phyloP scores from a whole-genome alignment of 2,888 invertebrate genomes.

The Watsonalla binaria region DNA sequence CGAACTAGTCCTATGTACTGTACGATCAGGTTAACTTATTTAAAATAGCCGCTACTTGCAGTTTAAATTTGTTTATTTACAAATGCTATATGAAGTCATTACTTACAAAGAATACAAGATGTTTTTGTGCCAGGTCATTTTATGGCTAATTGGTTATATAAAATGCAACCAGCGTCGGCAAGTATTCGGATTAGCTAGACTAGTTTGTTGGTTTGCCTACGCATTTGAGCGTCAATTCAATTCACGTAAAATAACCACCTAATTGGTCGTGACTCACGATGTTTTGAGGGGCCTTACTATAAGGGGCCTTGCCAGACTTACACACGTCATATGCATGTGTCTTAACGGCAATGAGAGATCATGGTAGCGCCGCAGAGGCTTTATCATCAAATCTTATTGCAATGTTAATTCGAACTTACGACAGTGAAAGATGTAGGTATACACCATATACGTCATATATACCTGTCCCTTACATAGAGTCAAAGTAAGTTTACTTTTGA shows the following conservation, averaged over 20 bases:
- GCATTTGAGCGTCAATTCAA: constrained; percentile 17
- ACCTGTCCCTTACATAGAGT: no score
- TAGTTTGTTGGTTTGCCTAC: neutral
- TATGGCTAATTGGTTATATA: neutral
- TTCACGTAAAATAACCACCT: constrained; percentile 22
- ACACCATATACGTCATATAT: no score
- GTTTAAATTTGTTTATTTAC: neutral
- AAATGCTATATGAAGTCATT: neutral
- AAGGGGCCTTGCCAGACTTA: no score
- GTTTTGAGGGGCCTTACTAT: neutral
- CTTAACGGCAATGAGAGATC: no score
- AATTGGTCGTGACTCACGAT: constrained; percentile 22
- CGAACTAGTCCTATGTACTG: no score
- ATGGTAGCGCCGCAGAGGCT: no score
- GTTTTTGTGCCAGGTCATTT: neutral
- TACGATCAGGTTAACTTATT: no score
- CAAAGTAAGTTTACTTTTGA: no score
- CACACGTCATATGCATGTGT: no score
- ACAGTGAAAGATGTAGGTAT: no score
- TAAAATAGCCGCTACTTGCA: neutral
- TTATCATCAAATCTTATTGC: no score
- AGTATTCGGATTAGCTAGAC: neutral
- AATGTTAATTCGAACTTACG: no score
- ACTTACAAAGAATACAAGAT: neutral
- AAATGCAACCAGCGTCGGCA: neutral